These are phyloP conservation scores for Agrilus biguttatus DNA, from an alignment of 2,888 invertebrate species.

Conservation along the genomic window DNA sequence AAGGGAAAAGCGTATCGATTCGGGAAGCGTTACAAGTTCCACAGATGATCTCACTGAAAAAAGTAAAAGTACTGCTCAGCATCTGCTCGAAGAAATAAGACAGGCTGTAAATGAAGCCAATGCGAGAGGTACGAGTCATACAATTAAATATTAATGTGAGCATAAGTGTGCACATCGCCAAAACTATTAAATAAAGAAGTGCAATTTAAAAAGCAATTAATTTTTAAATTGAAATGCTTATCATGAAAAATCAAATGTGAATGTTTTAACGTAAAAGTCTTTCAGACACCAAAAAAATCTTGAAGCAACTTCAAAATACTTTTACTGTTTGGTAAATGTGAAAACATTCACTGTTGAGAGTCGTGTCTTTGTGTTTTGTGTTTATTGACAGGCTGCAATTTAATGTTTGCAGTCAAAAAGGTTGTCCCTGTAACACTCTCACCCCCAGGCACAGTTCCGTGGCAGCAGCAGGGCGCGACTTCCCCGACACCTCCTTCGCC, in stretches of 20 bases:
- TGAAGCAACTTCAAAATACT: too few relatives aligned
- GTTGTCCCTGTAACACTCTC: slow-evolving; percentile 47
- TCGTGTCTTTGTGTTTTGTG: slow-evolving; percentile 5
- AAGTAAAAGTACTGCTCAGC: slow-evolving; percentile 57
- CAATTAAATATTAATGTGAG: not conserved
- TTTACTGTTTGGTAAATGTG: not conserved
- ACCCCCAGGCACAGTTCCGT: slow-evolving; percentile 47
- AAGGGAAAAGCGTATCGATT: slow-evolving; percentile 56
- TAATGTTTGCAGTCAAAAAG: slow-evolving; percentile 41
- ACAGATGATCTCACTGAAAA: slow-evolving; percentile 45
- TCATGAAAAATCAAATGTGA: too few relatives aligned
- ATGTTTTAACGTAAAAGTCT: too few relatives aligned
- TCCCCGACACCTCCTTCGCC: slow-evolving; percentile 46
- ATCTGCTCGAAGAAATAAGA: slow-evolving; percentile 74
- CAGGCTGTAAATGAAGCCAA: slow-evolving; percentile 81
- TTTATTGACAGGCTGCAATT: slow-evolving; percentile 5
- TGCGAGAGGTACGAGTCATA: slow-evolving; percentile 53
- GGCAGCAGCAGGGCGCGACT: slow-evolving; percentile 39
- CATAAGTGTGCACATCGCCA: not conserved
- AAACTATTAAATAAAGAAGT: not conserved
- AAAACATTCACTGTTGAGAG: not conserved
- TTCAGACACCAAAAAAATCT: too few relatives aligned
- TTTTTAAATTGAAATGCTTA: too few relatives aligned
- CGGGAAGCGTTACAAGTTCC: slow-evolving; percentile 37
- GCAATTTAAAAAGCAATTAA: not conserved